phyloP scores from a whole-genome alignment of 1,140 invertebrate species.

The Wasmannia auropunctata region DNA sequence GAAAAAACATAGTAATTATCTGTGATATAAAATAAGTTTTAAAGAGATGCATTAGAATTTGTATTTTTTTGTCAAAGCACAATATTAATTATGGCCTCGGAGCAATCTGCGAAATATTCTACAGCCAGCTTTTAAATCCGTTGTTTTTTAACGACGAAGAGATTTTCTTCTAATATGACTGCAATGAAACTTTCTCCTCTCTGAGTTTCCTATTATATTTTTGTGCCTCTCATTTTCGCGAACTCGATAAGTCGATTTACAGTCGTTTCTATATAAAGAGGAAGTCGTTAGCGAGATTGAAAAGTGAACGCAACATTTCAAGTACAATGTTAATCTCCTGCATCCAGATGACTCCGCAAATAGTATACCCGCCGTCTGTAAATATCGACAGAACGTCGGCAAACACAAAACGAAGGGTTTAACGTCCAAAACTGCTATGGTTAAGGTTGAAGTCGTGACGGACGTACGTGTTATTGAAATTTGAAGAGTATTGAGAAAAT shows the following conservation, averaged over 20 bases:
- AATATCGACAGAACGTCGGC: background rate
- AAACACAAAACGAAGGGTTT: background rate
- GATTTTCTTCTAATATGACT: constrained; percentile 12
- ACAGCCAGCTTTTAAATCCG: background rate
- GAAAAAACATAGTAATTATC: background rate
- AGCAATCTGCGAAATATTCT: background rate
- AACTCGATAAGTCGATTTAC: background rate
- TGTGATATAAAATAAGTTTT: background rate
- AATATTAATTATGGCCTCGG: background rate
- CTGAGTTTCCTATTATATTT: background rate
- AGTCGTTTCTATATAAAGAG: background rate
- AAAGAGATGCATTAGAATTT: constrained; percentile 14
- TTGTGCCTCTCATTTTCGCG: constrained; percentile 1
- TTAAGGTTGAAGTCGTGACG: background rate
- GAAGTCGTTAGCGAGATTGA: background rate
- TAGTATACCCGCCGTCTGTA: background rate
- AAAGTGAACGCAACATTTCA: background rate
- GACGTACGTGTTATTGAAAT: too few relatives aligned
- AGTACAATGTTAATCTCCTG: background rate
- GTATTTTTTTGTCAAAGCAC: background rate
- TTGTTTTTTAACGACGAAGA: background rate
- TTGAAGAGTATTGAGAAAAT: too few relatives aligned
- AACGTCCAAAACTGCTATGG: background rate
- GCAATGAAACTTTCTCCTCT: background rate
- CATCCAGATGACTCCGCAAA: background rate